Evolutionary conservation across 2,888 invertebrate species (phyloP), one percentile per base, ranked within the genome.

Genomic region (Cephus rjabovi): DNA sequence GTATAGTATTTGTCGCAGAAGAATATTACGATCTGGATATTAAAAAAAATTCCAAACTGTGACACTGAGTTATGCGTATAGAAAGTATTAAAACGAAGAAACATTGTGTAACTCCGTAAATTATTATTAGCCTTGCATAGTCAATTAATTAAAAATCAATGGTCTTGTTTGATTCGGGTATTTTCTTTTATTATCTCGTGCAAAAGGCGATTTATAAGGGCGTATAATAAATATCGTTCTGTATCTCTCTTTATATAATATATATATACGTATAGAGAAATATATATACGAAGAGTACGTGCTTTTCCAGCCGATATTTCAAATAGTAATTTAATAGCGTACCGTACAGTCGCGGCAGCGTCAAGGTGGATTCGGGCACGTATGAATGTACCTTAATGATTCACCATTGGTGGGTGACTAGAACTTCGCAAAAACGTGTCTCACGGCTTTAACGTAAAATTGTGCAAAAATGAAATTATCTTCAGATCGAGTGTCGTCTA

Each of bases 281-380:
- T 23, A 11, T 12, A 56, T 6, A 34, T 23, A 34, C 12, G 15
- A 23, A 34, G 77, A 70, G 70, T 74, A 71, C 73, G 75, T 75
- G 76, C 68, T 73, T 31, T 71, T 73, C 77, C 77, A 79, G 79
- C 79, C 79, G 79, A 81, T 76, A 78, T 79, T 75, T 76, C 75
- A 79, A 82, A 83, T 79, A 79, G 79, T 81, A 82, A 80, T 85
- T 83, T 81, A 81, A 83, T 83, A 83, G 83, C 80, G 73, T 56
- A 56, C 23, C 40, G 40, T 23, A 23, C 40, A 56, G 40, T 56
- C 23, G 23, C 40, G 40, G 1, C 40, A 56, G 23, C 40, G 40
- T 56, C 40, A 56, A 56, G 40, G 40, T 56, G 23, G 40, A 23
- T 56, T 56, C 23, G 23, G 40, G 15, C 40, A 56, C 40, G 40